phyloP scores from a whole-genome alignment of 1,140 invertebrate genomes.

The Hyles vespertilio region DNA sequence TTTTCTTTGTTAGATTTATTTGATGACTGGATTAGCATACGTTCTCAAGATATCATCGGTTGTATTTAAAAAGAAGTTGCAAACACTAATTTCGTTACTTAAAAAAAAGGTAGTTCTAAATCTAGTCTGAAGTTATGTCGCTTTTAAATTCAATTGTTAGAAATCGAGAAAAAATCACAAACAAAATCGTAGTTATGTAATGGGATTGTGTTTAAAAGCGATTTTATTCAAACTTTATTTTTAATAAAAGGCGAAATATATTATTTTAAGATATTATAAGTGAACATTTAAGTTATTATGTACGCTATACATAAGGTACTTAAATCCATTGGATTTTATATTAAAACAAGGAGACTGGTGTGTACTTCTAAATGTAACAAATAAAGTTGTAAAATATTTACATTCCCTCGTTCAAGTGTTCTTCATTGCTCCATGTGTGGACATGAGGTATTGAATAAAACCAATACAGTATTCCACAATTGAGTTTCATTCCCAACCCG shows the following conservation, averaged over 20 bases:
- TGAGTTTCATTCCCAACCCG: slow-evolving; percentile 45
- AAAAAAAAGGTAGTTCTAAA: slow-evolving; percentile 52
- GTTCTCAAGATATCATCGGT: no score
- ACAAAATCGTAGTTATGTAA: neutral
- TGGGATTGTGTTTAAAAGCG: slow-evolving; percentile 35
- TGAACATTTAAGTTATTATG: slow-evolving; percentile 69
- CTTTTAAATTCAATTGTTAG: slow-evolving; percentile 33
- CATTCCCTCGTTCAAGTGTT: slow-evolving; percentile 48
- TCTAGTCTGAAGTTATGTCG: slow-evolving; percentile 67
- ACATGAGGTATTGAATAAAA: slow-evolving; percentile 61
- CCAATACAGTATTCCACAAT: slow-evolving; percentile 70
- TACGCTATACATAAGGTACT: slow-evolving; percentile 55
- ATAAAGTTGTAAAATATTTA: slow-evolving; percentile 57
- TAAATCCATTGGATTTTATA: slow-evolving; percentile 63
- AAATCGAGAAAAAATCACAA: neutral
- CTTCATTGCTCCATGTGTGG: slow-evolving; percentile 43
- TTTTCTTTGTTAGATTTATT: neutral
- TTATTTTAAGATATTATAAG: slow-evolving; percentile 50
- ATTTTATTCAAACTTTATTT: slow-evolving; percentile 47
- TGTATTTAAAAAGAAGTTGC: neutral
- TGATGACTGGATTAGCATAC: no score
- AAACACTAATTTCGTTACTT: slow-evolving; percentile 43
- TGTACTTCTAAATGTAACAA: slow-evolving; percentile 61
- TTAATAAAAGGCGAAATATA: slow-evolving; percentile 33
- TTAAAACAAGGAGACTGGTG: slow-evolving; percentile 66